These are phyloP conservation scores for Myathropa florea DNA, from an alignment of 2,888 invertebrate species.

Conservation along the genomic window DNA sequence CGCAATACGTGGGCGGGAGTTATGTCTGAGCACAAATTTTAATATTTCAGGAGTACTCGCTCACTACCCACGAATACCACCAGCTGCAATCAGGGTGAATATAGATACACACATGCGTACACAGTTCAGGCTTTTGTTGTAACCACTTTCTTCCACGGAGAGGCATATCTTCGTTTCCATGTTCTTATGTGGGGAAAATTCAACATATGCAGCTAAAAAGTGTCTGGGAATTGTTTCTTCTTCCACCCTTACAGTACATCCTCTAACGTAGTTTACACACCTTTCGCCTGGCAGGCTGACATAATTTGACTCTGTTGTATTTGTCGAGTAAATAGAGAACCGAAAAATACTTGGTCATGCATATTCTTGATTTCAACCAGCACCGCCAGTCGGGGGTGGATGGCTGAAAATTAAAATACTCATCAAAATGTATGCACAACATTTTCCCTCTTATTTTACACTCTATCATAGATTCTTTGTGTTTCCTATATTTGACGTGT, in stretches of 20 bases:
- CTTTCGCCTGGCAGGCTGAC: slow-evolving; percentile 4
- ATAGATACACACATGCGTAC: not conserved
- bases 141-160: not conserved
- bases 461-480: slow-evolving; percentile 24
- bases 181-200: too few species aligned
- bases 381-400: not conserved
- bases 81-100: not conserved
- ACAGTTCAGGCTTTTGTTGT: not conserved
- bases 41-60: not conserved
- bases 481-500: slow-evolving; percentile 34
- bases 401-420: slow-evolving; percentile 51
- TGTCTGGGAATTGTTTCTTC: slow-evolving; percentile 6
- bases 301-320: slow-evolving; percentile 7
- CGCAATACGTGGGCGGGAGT: slow-evolving; percentile 17
- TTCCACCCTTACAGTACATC: slow-evolving; percentile 2
- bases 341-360: slow-evolving; percentile 55
- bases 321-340: slow-evolving; percentile 57
- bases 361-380: slow-evolving; percentile 25
- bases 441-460: slow-evolving; percentile 22
- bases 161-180: not conserved
- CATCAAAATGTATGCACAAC: slow-evolving; percentile 54
- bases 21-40: not conserved
- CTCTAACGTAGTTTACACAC: slow-evolving; percentile 36
- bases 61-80: not conserved
- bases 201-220: slow-evolving; percentile 13